phyloP scores from a whole-genome alignment of 2,797 vertebrate genomes.

The Sebastes aleutianus region DNA sequence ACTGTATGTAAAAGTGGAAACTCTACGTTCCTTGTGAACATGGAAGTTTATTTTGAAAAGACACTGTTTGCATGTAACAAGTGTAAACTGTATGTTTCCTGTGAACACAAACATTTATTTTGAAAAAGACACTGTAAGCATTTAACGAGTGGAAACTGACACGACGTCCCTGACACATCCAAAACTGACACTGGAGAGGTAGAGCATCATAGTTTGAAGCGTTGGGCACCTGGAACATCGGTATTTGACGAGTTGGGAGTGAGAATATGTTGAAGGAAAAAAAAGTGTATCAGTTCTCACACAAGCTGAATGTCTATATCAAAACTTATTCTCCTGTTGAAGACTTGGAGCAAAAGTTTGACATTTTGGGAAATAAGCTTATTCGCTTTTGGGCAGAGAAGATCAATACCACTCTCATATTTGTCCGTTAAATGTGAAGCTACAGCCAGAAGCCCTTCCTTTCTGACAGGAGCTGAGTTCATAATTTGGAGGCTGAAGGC shows the following conservation, averaged over 20 bases:
- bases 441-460: not conserved
- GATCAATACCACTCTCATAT: not conserved
- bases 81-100: rapidly evolving
- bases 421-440: not conserved
- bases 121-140: no score
- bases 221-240: no score
- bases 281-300: not conserved
- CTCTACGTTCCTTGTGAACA: no score
- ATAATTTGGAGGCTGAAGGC: not conserved
- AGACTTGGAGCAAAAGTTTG: not conserved
- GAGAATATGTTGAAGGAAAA: not conserved
- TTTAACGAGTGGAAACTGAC: no score
- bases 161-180: no score
- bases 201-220: no score
- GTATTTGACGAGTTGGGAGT: no score
- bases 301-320: not conserved
- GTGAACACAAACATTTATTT: no score
- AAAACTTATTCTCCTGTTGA: not conserved
- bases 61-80: no score
- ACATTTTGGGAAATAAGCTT: not conserved
- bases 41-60: no score
- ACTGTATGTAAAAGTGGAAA: no score
- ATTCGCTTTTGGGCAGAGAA: not conserved
- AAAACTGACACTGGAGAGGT: no score
- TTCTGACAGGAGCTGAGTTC: not conserved